Percentiles rank a stretch among this genome's conserved stretches.
phyloP scores from a whole-genome alignment of 1,140 invertebrate species.

The Pseudomyrmex dendroicus region DNA sequence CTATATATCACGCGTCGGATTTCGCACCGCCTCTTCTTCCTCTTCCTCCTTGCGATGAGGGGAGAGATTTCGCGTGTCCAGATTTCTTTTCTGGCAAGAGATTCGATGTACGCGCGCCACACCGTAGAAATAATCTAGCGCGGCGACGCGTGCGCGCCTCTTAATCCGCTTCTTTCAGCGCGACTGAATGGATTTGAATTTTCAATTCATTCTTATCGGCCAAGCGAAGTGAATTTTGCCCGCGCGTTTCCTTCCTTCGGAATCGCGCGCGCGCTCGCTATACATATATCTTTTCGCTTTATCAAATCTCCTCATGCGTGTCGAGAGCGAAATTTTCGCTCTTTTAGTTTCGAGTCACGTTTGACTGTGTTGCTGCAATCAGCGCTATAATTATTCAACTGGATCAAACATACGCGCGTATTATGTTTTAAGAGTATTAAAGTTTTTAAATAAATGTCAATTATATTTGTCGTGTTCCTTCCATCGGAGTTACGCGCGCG shows the following conservation, averaged over 20 bases:
- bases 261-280: neutral
- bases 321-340: neutral
- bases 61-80: neutral
- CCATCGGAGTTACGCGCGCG: too few species aligned
- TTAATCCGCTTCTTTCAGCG: conserved; percentile 50
- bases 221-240: conserved; percentile 1
- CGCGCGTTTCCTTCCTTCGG: conserved; percentile 18
- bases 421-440: too few species aligned
- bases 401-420: neutral
- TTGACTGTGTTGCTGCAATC: neutral
- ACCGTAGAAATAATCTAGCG: conserved; percentile 25
- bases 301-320: neutral
- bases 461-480: too few species aligned
- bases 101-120: conserved; percentile 3
- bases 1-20: conserved; percentile 18
- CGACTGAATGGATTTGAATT: conserved; percentile 47
- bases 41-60: neutral
- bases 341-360: conserved; percentile 14
- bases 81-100: neutral
- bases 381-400: neutral
- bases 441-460: too few species aligned
- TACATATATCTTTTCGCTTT: too few species aligned
- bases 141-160: conserved; percentile 16
- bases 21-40: neutral
- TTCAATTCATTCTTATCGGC: conserved; percentile 45